These are phyloP conservation scores for Psittacula cyanocephala DNA, from an alignment of 2,113 vertebrate species.

Conservation along the genomic window DNA sequence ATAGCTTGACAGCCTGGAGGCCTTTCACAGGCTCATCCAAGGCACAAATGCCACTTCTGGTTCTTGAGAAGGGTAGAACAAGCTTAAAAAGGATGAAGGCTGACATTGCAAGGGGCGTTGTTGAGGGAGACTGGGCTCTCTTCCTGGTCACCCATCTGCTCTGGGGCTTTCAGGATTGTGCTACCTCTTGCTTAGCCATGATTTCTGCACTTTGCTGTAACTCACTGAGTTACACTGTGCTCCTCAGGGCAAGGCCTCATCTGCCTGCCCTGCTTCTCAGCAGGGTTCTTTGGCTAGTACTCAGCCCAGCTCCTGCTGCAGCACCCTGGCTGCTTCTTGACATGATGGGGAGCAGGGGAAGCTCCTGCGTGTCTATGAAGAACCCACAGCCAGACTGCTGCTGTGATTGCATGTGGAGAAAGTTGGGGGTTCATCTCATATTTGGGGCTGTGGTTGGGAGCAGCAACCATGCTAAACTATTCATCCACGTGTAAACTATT, in stretches of 20 bases:
- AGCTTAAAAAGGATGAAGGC: conserved; percentile 6
- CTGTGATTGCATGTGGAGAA: background rate
- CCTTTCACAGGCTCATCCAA: background rate
- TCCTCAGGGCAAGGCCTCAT: background rate
- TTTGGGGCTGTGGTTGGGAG: background rate
- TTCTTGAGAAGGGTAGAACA: background rate
- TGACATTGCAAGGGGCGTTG: background rate
- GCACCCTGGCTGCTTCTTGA: rapidly evolving
- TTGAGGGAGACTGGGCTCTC: background rate
- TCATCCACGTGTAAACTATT: background rate
- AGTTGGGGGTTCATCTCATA: rapidly evolving
- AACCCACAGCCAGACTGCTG: background rate
- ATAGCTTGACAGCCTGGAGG: background rate
- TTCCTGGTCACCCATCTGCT: background rate
- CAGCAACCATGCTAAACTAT: background rate
- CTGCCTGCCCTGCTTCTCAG: background rate
- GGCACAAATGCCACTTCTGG: conserved; percentile 9
- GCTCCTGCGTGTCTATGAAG: background rate
- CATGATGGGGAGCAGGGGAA: background rate
- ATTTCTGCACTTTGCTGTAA: background rate
- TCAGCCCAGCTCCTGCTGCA: background rate
- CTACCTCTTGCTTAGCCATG: background rate
- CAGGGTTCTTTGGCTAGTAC: background rate
- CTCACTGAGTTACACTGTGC: background rate
- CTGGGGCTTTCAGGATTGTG: background rate